Percentiles rank a stretch among this genome's conserved stretches.
phyloP scores from a whole-genome alignment of 1,140 invertebrate species.

The Ceratitis capitata region DNA sequence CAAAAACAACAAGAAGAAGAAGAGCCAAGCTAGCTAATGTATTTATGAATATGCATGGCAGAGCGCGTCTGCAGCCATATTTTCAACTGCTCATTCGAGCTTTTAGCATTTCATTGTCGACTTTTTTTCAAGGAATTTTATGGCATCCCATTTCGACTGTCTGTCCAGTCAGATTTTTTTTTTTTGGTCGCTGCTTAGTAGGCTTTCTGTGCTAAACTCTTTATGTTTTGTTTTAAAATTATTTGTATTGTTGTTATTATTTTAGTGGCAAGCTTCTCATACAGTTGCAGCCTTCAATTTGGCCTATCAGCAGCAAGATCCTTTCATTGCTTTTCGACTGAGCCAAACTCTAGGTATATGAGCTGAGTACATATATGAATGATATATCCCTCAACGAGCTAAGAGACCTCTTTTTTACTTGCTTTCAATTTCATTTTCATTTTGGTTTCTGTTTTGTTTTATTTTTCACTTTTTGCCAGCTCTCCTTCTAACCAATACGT shows the following conservation, averaged over 20 bases:
- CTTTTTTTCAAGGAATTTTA: not conserved
- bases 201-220: not conserved
- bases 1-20: not conserved
- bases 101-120: not conserved
- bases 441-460: not conserved
- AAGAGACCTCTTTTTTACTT: not conserved
- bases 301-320: not conserved
- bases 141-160: not conserved
- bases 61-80: not conserved
- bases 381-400: too few relatives aligned
- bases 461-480: not conserved
- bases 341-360: too few relatives aligned
- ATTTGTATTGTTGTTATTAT: not conserved
- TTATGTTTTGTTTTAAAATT: not conserved
- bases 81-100: not conserved
- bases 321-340: not conserved
- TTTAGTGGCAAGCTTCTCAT: too few relatives aligned
- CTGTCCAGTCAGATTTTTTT: not conserved
- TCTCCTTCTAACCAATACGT: not conserved
- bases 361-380: too few relatives aligned
- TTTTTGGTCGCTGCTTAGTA: not conserved
- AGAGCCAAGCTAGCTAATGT: not conserved
- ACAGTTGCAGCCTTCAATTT: not conserved
- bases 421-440: not conserved
- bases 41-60: not conserved